Conservation (phyloP, 2,113 vertebrate genomes). For the Catharus fuscescens region DNA sequence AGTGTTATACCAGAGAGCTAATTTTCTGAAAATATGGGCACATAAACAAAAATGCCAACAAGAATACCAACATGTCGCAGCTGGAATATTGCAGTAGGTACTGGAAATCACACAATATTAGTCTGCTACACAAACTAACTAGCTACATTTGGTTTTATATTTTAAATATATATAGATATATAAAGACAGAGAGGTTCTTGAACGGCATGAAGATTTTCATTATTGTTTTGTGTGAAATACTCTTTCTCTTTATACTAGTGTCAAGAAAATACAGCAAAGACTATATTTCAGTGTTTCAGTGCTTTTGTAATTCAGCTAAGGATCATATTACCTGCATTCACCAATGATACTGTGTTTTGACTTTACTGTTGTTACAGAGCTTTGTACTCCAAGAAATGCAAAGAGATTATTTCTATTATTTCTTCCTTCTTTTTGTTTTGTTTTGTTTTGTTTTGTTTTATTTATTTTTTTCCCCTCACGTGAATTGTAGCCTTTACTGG, state of each 20-base stretch:
- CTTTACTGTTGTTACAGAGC: not conserved
- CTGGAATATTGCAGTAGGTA: not conserved
- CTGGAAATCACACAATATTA: not conserved
- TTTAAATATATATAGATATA: not conserved
- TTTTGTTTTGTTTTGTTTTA: too few species aligned
- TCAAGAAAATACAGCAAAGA: not conserved
- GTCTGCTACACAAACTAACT: not conserved
- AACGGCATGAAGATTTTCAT: not conserved
- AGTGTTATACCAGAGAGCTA: not conserved
- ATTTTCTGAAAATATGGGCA: not conserved
- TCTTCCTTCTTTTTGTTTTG: fast-evolving
- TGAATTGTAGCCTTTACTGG: not conserved
- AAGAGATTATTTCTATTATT: fast-evolving
- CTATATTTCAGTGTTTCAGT: not conserved
- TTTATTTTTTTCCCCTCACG: fast-evolving
- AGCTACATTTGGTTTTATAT: not conserved
- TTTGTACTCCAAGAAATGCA: not conserved
- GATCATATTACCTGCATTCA: not conserved
- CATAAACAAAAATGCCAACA: not conserved
- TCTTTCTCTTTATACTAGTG: fast-evolving
- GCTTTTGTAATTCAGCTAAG: not conserved
- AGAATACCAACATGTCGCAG: not conserved
- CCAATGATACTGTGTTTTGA: not conserved
- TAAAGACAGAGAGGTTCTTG: not conserved
- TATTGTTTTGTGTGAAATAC: not conserved